Base-by-base conservation (phyloP, 2,888 invertebrate species). In the Caenorhabditis japonica region DNA sequence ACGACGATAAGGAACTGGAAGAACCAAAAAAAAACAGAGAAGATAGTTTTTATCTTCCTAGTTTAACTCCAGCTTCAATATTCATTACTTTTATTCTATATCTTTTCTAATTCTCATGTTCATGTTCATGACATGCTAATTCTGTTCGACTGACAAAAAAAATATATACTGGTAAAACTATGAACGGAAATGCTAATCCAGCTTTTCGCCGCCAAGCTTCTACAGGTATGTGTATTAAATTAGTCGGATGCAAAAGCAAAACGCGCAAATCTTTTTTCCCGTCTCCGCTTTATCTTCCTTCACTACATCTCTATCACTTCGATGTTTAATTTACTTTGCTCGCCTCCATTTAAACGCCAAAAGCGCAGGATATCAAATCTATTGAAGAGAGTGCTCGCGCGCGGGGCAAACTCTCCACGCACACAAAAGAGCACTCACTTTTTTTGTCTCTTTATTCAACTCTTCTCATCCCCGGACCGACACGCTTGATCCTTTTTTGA, bases 361-460 rank as follows among this genome's bases (percentile, higher is more conserved):
- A 69, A 60, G 39, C 53, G 60, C 69, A 33, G 52, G 66, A 66
- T 66, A 66, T 66, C 66, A 66, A 68, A 52, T 59, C 52, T 59
- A 68, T 59, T 52, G 46, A 66, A 51, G 36, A 39, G 23, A 41
- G 44, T 15, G 38, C 41, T 27, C 27, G 41, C 15, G 3, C 25
- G 51, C 49, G 59, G 33, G 51, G 49, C 49, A 27, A 49, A 41
- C 49, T 49, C 51, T 27, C 62, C 52, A 61, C 70, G 70, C 70
- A 70, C 70, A 56, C 70, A 61, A 60, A 70, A 61, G 56, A 66
- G 66, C 66, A 53, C 68, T 53, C 68, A 68, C 68, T 68, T 68
- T 58, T 43, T 46, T 27, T 58, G 41, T 27, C 34, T 30, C 33
- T 38, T 47, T 34, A 36, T 52, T 47, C 64, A n/a, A 41, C 49